Evolutionary conservation across 1,140 invertebrate species (phyloP).

Genomic region (Paraescarpia echinospica): DNA sequence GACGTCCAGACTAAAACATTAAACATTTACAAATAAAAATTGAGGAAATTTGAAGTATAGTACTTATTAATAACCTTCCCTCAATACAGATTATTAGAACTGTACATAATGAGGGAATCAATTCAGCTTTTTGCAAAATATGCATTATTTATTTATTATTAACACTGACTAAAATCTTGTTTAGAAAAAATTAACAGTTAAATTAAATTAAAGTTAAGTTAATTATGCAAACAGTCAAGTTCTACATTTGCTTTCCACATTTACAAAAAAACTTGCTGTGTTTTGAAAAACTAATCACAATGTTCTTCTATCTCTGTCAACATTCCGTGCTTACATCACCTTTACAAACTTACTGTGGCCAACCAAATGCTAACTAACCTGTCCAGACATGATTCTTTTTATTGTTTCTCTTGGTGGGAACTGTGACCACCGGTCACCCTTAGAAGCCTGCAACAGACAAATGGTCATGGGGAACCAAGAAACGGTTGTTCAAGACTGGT

Average conservation of each 20-base stretch:
- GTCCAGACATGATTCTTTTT: constrained; percentile 38
- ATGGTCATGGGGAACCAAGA: not conserved
- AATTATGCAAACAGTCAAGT: too few species aligned
- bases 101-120: not conserved
- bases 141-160: not conserved
- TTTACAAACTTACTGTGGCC: not conserved
- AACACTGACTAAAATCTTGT: not conserved
- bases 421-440: constrained; percentile 34
- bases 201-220: too few species aligned
- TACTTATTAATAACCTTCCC: too few species aligned
- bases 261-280: too few species aligned
- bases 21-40: too few species aligned
- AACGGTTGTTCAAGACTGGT: not conserved
- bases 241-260: too few species aligned
- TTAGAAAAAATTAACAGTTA: too few species aligned
- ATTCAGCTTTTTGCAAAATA: not conserved
- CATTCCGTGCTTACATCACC: too few species aligned
- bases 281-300: too few species aligned
- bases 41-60: too few species aligned
- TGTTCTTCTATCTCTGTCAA: too few species aligned
- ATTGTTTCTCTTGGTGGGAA: constrained; percentile 35
- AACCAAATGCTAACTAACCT: constrained; percentile 19
- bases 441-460: constrained; percentile 31
- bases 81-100: not conserved
- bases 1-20: too few species aligned